Conservation (phyloP, 1,140 invertebrate genomes). For the Zophobas atratus region DNA sequence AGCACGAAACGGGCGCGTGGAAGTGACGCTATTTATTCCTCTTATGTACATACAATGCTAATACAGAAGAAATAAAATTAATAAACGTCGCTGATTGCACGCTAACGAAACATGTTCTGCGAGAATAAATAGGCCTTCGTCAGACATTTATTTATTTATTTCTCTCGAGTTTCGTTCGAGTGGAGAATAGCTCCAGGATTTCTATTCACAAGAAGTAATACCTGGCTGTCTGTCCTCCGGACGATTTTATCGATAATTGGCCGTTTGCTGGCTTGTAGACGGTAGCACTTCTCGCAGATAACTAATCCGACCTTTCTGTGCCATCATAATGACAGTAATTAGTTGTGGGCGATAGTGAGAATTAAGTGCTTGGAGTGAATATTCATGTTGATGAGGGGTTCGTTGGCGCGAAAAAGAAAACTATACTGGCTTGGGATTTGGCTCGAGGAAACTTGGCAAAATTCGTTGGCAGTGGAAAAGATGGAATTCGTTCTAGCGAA, state of each 20-base stretch:
- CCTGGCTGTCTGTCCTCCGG: neutral
- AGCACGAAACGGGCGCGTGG: conserved; percentile 10
- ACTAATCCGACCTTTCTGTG: conserved; percentile 25
- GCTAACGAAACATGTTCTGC: neutral
- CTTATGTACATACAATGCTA: neutral
- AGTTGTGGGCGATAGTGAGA: conserved; percentile 17
- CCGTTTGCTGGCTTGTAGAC: neutral
- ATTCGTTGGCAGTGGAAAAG: too few species aligned
- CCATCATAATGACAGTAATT: neutral
- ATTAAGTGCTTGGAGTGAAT: neutral
- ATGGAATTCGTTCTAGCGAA: too few species aligned
- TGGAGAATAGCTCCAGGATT: too few species aligned
- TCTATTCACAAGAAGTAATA: neutral
- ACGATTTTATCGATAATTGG: neutral
- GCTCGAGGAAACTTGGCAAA: too few species aligned
- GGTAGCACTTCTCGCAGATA: neutral
- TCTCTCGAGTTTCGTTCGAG: too few species aligned
- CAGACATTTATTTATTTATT: too few species aligned
- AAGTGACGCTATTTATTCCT: neutral
- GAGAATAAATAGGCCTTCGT: neutral
- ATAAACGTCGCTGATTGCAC: conserved; percentile 1
- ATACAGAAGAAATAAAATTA: conserved; percentile 8
- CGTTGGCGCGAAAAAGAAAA: neutral
- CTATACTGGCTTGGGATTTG: too few species aligned
- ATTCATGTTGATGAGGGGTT: neutral